Evolutionary conservation across 92 coral and sea anemone species (phyloP).

Genomic region (Epizoanthus illoricatus): DNA sequence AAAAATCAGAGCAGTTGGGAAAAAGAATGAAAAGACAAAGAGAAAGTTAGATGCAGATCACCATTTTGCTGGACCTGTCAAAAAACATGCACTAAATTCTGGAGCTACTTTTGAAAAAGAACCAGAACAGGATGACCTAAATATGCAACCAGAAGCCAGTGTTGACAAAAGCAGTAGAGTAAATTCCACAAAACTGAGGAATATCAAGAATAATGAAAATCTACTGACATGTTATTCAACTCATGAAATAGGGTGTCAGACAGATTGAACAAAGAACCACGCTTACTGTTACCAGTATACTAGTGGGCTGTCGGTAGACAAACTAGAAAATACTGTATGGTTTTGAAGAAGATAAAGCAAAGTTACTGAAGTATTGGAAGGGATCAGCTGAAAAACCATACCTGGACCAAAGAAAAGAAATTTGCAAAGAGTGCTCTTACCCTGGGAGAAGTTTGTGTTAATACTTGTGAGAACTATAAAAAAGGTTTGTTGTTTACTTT

Average conservation of each 20-base stretch:
- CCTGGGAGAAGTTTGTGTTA: constrained; percentile 45
- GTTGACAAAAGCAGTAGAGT: background rate
- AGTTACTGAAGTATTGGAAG: constrained; percentile 35
- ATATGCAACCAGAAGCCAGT: background rate
- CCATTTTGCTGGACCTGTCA: constrained; percentile 14
- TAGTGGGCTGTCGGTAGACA: constrained; percentile 36
- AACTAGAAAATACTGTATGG: constrained; percentile 17
- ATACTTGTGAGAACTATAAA: constrained; percentile 5
- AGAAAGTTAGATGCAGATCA: constrained; percentile 8
- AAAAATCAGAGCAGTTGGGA: constrained; percentile 28
- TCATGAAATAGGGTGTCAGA: background rate
- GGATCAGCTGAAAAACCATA: constrained; percentile 35
- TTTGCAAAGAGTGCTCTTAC: background rate
- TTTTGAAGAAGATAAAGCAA: constrained; percentile 36
- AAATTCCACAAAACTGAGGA: background rate
- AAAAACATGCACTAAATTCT: background rate
- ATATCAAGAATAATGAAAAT: background rate
- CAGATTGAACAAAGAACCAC: constrained; percentile 18
- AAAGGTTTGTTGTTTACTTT: constrained; percentile 57
- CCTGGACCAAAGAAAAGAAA: constrained; percentile 7
- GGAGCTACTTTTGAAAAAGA: background rate
- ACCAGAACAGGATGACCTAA: constrained; percentile 1
- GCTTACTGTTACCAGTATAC: constrained; percentile 34
- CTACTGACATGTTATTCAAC: background rate
- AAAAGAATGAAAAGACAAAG: constrained; percentile 17